Percentiles rank a stretch among this genome's conserved stretches.
These are phyloP conservation scores for Cygnus olor DNA, from an alignment of 2,797 vertebrate genomes.

Conservation along the genomic window DNA sequence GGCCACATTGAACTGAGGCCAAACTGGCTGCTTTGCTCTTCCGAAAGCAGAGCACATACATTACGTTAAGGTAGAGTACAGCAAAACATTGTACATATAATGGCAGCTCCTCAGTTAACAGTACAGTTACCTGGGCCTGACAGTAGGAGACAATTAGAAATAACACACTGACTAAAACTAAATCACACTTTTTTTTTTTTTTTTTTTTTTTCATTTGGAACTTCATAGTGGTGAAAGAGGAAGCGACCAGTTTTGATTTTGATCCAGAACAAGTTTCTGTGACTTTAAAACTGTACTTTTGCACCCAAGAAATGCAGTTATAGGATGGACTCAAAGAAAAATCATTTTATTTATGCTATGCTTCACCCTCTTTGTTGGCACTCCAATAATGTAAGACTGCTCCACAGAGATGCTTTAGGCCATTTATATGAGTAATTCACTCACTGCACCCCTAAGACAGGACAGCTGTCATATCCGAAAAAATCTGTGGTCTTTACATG, in stretches of 20 bases:
- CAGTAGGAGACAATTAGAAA: background rate
- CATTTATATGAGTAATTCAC: background rate
- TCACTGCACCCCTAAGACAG: background rate
- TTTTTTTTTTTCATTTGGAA: background rate
- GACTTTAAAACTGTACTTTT: background rate
- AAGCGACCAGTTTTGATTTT: background rate
- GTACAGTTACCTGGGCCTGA: background rate
- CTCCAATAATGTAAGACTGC: background rate
- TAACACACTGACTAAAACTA: background rate
- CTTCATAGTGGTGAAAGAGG: background rate
- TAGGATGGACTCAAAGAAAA: background rate
- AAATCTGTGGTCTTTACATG: background rate
- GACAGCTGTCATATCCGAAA: background rate
- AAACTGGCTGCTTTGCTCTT: background rate
- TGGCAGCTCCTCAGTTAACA: background rate
- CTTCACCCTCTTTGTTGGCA: background rate
- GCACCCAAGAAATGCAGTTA: background rate
- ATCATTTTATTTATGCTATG: background rate
- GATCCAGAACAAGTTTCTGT: background rate
- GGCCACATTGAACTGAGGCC: slow-evolving; percentile 17
- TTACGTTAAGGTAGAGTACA: background rate
- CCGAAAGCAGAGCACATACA: background rate
- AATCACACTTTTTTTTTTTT: accelerated
- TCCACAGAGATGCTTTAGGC: background rate
- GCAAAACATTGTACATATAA: background rate